A percentile compares a stretch with the other conserved stretches of the same genome.
Evolutionary conservation across 1,140 invertebrate species (phyloP).

Genomic region (Listronotus oregonensis): DNA sequence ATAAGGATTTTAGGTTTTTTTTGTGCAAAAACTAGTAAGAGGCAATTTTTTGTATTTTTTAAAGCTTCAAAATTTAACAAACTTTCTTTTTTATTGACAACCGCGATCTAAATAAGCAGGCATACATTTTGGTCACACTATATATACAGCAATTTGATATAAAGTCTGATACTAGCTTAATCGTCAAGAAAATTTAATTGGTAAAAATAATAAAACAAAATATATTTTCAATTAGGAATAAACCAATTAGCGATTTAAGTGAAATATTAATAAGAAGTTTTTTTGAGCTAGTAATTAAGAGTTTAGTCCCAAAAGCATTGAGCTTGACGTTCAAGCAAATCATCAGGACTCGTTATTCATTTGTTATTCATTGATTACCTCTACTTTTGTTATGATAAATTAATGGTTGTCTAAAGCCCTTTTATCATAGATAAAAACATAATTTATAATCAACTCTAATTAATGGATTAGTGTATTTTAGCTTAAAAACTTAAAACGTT

Average conservation of each 20-base stretch:
- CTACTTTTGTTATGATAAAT: constrained; percentile 40
- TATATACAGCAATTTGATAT: too few species aligned
- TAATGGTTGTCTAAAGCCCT: constrained; percentile 29
- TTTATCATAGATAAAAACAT: constrained; percentile 17
- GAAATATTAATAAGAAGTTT: constrained; percentile 4
- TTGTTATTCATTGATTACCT: constrained; percentile 43
- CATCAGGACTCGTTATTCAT: constrained; percentile 29
- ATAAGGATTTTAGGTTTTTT: too few species aligned
- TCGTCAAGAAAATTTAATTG: too few species aligned
- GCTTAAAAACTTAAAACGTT: background rate
- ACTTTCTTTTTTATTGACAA: too few species aligned
- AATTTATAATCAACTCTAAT: constrained; percentile 15
- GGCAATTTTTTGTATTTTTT: too few species aligned
- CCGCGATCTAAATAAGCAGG: too few species aligned
- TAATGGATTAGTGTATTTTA: constrained; percentile 11
- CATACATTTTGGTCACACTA: too few species aligned
- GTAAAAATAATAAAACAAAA: too few species aligned
- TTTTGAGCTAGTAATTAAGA: background rate
- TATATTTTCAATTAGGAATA: background rate
- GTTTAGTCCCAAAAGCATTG: background rate
- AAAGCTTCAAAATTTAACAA: too few species aligned
- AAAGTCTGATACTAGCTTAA: too few species aligned
- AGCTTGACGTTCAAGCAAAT: constrained; percentile 5
- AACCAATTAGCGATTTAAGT: constrained; percentile 10
- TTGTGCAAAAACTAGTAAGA: too few species aligned